Evolutionary conservation across 2,113 vertebrate species (phyloP), one percentile per base, ranked within the genome.

Genomic region (Sorex fumeus): DNA sequence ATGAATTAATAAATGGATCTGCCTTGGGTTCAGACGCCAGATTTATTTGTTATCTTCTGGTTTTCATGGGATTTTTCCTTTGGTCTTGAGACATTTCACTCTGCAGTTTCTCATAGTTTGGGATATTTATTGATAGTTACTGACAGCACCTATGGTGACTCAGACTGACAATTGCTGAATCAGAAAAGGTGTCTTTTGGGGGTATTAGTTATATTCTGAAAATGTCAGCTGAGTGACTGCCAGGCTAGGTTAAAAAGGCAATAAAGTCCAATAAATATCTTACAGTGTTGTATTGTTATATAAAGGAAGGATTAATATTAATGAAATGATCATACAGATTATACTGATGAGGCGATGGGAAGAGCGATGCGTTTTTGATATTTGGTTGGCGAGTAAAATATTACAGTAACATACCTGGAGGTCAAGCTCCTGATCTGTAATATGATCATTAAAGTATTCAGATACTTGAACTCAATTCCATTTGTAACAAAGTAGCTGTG

Each of bases 1-100:
- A 89, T 34, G 90, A 78, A 93, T 86, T 93, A 95, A 88, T 91
- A 92, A 86, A 92, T 75, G 84, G 87, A 79, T 89, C 78, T 82
- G n/a, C 83, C 82, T 57, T 79, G 64, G 64, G 32, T 94, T 72
- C 50, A 76, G 84, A 93, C 84, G 50, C 72, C 19, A 92, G 93
- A 92, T 93, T 75, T 90, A 93, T 92, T 66, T 93, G 87, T 82
- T 83, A 74, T 91, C 92, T 91, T 27, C 11, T 13, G 27, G 32
- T 45, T 92, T 91, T 93, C 19, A 1, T 15, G 66, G 32, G 36
- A 69, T 76, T 94, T 60, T 84, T 84, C 40, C 53, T 86, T 78
- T 66, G 25, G 89, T 91, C 60, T 57, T 45, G 69, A 74, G 57
- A 81, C 25, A 47, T 62, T 77, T 95, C 77, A 84, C 91, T 91